Evolutionary conservation across 30 jellyfish, hydroid and myxozoan genomes (phyloP).

Genomic region (Aurelia aurita): DNA sequence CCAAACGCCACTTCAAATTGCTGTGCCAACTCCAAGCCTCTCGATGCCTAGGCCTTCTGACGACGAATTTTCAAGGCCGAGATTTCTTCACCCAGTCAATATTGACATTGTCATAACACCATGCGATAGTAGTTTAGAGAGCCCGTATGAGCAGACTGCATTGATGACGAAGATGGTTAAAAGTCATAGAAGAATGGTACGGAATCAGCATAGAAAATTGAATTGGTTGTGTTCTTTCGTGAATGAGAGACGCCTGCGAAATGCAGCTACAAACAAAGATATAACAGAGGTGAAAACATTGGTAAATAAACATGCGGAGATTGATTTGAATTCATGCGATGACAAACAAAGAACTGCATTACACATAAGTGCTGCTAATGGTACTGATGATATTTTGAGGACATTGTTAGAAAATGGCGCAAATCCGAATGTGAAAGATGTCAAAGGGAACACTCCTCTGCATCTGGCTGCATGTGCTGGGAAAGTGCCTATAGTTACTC

Average conservation of each 20-base stretch:
- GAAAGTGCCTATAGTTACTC: constrained; percentile 67
- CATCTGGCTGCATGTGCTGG: constrained; percentile 88
- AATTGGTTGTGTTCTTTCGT: constrained; percentile 34
- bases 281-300: constrained; percentile 12
- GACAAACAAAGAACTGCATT: constrained; percentile 78
- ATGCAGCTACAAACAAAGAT: constrained; percentile 46
- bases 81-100: constrained; percentile 51
- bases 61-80: neutral
- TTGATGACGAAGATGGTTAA: constrained; percentile 26
- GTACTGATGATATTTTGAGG: constrained; percentile 70
- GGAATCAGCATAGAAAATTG: neutral
- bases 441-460: constrained; percentile 86
- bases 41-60: constrained; percentile 26
- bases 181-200: neutral
- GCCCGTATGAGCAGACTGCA: constrained; percentile 43
- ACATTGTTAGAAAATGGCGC: constrained; percentile 84
- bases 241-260: constrained; percentile 63
- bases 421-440: constrained; percentile 71
- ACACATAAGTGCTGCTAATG: constrained; percentile 83
- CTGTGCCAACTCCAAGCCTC: constrained; percentile 23
- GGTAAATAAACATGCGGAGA: constrained; percentile 21
- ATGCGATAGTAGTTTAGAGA: constrained; percentile 39
- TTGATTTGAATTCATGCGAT: constrained; percentile 66
- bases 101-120: constrained; percentile 67
- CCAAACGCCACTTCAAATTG: neutral